Conservation (phyloP, 2,113 vertebrate genomes). For the Thamnophis sirtalis region DNA sequence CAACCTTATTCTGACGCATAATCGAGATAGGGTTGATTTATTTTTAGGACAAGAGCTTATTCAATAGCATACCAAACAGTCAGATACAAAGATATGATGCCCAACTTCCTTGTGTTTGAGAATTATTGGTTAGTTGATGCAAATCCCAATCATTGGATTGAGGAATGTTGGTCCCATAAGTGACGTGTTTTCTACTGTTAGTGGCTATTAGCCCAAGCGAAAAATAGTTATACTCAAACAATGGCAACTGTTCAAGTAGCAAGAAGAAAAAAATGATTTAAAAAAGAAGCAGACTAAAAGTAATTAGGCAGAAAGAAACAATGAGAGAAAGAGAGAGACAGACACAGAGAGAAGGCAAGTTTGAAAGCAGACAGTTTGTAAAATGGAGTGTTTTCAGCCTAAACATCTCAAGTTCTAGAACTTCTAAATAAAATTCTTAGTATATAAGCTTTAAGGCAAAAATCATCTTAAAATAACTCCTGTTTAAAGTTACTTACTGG, state of each 20-base stretch:
- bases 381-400: background rate
- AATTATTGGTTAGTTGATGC: background rate
- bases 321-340: background rate
- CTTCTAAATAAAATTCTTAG: background rate
- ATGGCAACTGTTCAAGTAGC: background rate
- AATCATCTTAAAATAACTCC: background rate
- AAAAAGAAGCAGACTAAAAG: background rate
- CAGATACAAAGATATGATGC: background rate
- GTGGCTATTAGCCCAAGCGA: background rate
- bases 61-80: background rate
- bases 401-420: background rate
- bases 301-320: background rate
- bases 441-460: background rate
- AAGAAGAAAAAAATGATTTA: background rate
- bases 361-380: background rate
- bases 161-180: background rate
- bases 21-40: background rate
- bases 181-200: background rate
- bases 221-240: background rate
- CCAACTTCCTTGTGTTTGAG: background rate
- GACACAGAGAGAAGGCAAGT: background rate
- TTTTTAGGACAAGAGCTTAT: background rate
- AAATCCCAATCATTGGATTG: background rate
- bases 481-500: background rate
- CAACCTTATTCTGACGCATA: background rate